A percentile compares a stretch with the other conserved stretches of the same genome.
These are phyloP conservation scores for Zygogramma bicolorata DNA, from an alignment of 2,888 invertebrate genomes.

Conservation along the genomic window DNA sequence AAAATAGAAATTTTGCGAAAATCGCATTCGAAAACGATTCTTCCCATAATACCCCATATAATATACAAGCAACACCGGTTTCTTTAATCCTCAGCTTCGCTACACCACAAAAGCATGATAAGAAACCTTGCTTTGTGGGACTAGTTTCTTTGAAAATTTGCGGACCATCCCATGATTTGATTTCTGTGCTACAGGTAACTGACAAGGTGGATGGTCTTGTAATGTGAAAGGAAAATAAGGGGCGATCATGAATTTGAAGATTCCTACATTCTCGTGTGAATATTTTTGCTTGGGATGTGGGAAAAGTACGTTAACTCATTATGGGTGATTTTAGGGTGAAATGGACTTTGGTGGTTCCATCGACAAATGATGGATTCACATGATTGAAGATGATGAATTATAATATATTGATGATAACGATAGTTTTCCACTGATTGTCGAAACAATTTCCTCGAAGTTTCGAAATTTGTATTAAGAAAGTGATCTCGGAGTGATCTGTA, in stretches of 20 bases:
- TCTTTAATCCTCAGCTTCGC: background rate
- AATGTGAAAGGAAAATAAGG: conserved; percentile 13
- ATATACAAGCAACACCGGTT: background rate
- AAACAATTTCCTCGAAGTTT: no score
- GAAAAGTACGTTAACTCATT: conserved; percentile 21
- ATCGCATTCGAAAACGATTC: background rate
- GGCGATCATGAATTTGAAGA: conserved; percentile 24
- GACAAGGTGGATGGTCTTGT: background rate
- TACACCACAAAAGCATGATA: background rate
- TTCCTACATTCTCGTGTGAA: conserved; percentile 37
- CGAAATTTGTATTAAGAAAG: no score
- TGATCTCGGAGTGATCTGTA: no score
- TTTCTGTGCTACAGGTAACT: conserved; percentile 2
- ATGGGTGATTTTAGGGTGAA: background rate
- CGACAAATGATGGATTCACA: no score
- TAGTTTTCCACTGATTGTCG: no score
- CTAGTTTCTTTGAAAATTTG: conserved; percentile 29
- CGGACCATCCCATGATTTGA: conserved; percentile 16
- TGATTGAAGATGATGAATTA: no score
- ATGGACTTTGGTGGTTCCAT: no score
- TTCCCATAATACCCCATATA: background rate
- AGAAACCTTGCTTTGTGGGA: conserved; percentile 23
- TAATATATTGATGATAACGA: no score
- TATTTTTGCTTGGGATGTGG: conserved; percentile 18
- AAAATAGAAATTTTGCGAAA: background rate